Evolutionary conservation across 2,113 vertebrate species (phyloP).

Genomic region (Herpetotheres cachinnans): DNA sequence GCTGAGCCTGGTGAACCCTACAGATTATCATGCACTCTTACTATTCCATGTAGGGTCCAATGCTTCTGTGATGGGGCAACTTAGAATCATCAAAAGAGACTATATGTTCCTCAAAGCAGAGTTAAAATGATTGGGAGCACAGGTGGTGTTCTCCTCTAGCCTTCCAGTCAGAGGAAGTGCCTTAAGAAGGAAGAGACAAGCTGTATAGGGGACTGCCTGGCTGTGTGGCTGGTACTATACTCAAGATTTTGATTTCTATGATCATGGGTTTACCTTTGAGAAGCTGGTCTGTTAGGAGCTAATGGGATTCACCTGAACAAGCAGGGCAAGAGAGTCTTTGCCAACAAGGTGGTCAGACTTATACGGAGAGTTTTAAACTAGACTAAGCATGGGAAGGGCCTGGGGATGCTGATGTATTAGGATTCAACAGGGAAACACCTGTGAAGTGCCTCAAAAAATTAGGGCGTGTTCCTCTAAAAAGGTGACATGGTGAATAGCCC

Average conservation of each 20-base stretch:
- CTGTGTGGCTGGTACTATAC: not conserved
- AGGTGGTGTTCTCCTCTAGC: not conserved
- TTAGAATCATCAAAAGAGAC: not conserved
- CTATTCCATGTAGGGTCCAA: not conserved
- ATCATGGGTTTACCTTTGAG: not conserved
- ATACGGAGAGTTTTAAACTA: not conserved
- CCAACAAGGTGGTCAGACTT: not conserved
- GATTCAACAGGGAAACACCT: not conserved
- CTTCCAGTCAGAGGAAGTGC: not conserved
- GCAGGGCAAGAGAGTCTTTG: not conserved
- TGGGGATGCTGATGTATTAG: not conserved
- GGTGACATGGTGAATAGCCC: not conserved
- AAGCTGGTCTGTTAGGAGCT: not conserved
- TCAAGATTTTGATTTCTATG: not conserved
- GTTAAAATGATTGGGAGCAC: not conserved
- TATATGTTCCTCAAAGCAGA: not conserved
- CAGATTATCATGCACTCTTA: not conserved
- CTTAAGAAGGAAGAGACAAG: not conserved
- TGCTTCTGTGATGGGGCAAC: not conserved
- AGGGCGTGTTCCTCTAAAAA: not conserved
- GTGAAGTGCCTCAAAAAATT: not conserved
- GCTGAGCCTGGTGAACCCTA: not conserved
- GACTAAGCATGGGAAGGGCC: not conserved
- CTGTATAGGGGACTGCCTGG: not conserved
- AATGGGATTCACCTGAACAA: not conserved